Base-by-base conservation (phyloP, 2,888 invertebrate species). In the Cheilosia urbana region DNA sequence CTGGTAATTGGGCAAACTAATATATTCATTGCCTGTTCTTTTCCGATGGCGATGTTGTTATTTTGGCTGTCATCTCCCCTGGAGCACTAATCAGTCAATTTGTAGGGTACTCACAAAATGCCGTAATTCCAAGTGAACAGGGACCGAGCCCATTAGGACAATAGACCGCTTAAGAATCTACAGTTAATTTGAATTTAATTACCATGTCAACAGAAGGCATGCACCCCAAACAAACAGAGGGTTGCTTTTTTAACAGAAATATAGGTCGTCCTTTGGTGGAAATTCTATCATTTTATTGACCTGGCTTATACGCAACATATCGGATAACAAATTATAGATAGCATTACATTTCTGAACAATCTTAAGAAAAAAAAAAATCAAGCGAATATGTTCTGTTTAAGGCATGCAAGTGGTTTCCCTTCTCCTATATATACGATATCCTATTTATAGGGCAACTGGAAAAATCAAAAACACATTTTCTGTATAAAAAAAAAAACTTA, bases 401-500 rank as follows among this genome's bases (percentile, higher is more conserved):
- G n/a, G n/a, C n/a, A n/a, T n/a, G n/a, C n/a, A n/a, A n/a, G n/a
- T n/a, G n/a, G n/a, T n/a, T n/a, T n/a, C n/a, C n/a, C n/a, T n/a
- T n/a, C n/a, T n/a, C n/a, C n/a, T n/a, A n/a, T n/a, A n/a, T n/a
- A n/a, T n/a, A n/a, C n/a, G n/a, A n/a, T n/a, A 45, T 15, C 13
- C 13, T 30, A 9, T 9, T 4, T 13, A 13, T 13, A 13, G 13
- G 37, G 13, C 4, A 4, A 37, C 37, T 37, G 17, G 7, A 6
- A 4, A 13, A 13, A n/a, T 6, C 4, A 30, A n/a, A 47, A 30
- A 34, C 1, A 15, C 13, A 9, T 37, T 15, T 15, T 24, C 1
- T 2, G 5, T 49, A 1, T 37, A 21, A 53, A 51, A 15, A 47
- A 24, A 93, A 15, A 47, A 24, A 93, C 95, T 95, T 93, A 97